Evolutionary conservation across 2,888 invertebrate genomes (phyloP).

Genomic region (Clostera curtula): DNA sequence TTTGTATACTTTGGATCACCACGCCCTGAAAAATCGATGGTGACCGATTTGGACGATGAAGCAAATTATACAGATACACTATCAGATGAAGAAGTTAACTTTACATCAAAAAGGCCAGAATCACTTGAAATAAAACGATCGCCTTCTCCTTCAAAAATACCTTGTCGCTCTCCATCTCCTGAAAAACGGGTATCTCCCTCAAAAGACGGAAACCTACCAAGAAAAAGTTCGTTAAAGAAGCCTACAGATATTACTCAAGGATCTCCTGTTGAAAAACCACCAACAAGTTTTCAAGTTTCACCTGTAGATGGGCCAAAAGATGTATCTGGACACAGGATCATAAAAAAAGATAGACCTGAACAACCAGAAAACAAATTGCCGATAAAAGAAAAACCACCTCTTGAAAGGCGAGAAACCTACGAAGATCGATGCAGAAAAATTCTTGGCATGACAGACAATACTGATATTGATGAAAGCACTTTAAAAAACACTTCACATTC

Average conservation of each 20-base stretch:
- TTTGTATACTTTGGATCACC: conserved; percentile 63
- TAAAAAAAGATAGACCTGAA: conserved; percentile 41
- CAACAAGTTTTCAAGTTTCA: conserved; percentile 53
- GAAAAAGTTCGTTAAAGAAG: conserved; percentile 67
- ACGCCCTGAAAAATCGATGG: conserved; percentile 32
- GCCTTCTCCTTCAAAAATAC: conserved; percentile 57
- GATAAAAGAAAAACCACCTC: conserved; percentile 70
- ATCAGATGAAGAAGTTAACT: conserved; percentile 21
- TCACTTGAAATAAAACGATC: conserved; percentile 31
- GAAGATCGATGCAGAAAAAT: conserved; percentile 83
- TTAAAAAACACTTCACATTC: conserved; percentile 12
- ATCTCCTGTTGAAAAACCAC: conserved; percentile 56
- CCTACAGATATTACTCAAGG: conserved; percentile 33
- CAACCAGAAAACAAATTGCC: conserved; percentile 28
- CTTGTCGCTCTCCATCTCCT: conserved; percentile 56
- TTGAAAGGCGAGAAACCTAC: conserved; percentile 80
- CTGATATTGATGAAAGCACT: conserved; percentile 25
- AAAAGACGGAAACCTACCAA: conserved; percentile 52
- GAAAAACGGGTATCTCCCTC: conserved; percentile 39
- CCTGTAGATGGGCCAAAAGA: conserved; percentile 43
- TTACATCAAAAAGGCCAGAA: conserved; percentile 27
- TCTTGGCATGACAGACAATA: conserved; percentile 75
- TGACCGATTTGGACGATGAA: conserved; percentile 55
- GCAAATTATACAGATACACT: conserved; percentile 28
- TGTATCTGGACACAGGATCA: conserved; percentile 31